phyloP scores from a whole-genome alignment of 2,888 invertebrate species.

The Colostygia pectinataria region DNA sequence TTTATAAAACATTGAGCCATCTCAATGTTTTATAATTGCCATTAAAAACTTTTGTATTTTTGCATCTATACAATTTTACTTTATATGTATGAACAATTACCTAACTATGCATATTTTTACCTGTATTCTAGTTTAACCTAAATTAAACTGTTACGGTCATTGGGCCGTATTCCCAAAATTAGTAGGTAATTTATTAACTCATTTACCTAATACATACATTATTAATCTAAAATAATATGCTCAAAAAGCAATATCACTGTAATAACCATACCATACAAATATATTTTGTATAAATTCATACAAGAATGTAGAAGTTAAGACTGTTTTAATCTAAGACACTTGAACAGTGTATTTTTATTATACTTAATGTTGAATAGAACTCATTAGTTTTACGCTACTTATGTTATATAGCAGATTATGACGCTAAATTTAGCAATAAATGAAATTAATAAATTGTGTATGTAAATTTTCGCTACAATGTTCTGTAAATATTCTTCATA shows the following conservation, averaged over 20 bases:
- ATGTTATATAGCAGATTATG: constrained; percentile 4
- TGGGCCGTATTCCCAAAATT: not conserved
- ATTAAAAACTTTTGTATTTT: not conserved
- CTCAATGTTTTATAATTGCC: too few relatives aligned
- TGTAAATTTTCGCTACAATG: constrained; percentile 20
- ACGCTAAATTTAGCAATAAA: constrained; percentile 3
- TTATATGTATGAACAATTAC: too few relatives aligned
- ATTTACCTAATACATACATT: not conserved
- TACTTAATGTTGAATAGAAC: constrained; percentile 17
- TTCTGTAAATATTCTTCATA: constrained; percentile 23
- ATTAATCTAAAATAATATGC: constrained; percentile 3
- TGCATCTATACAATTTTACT: not conserved
- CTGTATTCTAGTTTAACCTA: too few relatives aligned
- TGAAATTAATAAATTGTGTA: constrained; percentile 8
- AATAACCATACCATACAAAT: constrained; percentile 5
- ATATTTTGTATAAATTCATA: constrained; percentile 23
- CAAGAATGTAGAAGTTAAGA: constrained; percentile 40
- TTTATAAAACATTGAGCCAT: too few relatives aligned
- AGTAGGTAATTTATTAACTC: constrained; percentile 1
- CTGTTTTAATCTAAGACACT: constrained; percentile 42
- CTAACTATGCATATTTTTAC: too few relatives aligned
- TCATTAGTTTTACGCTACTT: constrained; percentile 5
- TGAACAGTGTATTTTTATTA: constrained; percentile 16
- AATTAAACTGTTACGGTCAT: too few relatives aligned
- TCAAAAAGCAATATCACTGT: constrained; percentile 3